These are phyloP conservation scores for Leistus spinibarbis DNA, from an alignment of 2,888 invertebrate species.

Conservation along the genomic window DNA sequence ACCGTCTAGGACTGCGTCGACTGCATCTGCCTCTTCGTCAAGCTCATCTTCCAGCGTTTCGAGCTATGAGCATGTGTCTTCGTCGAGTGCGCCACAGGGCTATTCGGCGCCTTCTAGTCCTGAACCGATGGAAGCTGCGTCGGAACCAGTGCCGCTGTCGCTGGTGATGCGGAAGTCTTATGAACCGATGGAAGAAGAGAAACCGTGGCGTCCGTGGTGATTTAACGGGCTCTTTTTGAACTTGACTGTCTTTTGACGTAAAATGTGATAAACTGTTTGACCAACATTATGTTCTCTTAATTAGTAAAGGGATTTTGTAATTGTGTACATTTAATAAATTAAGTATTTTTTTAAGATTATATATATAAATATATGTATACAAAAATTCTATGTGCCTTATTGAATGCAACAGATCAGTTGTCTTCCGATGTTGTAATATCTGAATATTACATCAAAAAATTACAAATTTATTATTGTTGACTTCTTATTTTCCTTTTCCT, in stretches of 20 bases:
- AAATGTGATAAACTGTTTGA: not conserved
- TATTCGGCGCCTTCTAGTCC: conserved; percentile 65
- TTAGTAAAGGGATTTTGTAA: not conserved
- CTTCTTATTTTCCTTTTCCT: not conserved
- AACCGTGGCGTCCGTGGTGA: conserved; percentile 82
- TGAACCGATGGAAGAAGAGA: conserved; percentile 67
- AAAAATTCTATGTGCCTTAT: not conserved
- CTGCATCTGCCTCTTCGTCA: conserved; percentile 71
- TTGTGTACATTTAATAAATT: not conserved
- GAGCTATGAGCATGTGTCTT: conserved; percentile 46
- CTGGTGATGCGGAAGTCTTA: conserved; percentile 72
- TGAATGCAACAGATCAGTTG: not conserved
- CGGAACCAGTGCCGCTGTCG: conserved; percentile 67
- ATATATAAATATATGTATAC: not conserved
- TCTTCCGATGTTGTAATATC: not conserved
- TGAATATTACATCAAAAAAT: not conserved
- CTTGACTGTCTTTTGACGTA: not conserved
- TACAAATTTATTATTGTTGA: not conserved
- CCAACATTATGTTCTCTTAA: no score
- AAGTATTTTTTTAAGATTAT: not conserved
- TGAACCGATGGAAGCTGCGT: conserved; percentile 58
- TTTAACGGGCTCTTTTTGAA: not conserved
- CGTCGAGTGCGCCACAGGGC: not conserved
- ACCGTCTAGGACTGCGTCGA: conserved; percentile 75
- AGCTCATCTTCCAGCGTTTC: conserved; percentile 58